Base-by-base conservation (phyloP, 2,888 invertebrate genomes). In the Drosophila seclusa region DNA sequence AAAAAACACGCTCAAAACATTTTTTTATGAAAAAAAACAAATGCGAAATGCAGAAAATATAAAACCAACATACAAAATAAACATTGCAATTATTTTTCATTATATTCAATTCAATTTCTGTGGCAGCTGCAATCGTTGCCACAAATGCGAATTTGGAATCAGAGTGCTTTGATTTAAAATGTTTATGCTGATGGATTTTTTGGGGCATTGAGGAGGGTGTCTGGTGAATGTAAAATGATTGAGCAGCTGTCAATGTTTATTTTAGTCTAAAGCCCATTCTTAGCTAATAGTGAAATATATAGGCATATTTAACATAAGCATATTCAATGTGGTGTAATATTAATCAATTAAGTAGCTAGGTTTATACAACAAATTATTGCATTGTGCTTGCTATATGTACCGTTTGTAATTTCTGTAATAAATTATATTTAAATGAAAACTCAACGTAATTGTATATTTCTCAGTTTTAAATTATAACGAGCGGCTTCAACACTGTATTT, bases 341-440 rank as follows among this genome's bases (percentile, higher is more conserved):
- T 81, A 54, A 73, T 18, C 38, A 67, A 63, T 49, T 68, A 81
- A 64, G 72, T 80, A 80, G 80, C 65, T 80, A 80, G 80, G 58
- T 48, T 58, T 70, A 68, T 82, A 58, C 52, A 78, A 82, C 29
- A 50, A 81, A 82, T 78, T 68, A 71, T 73, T 73, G 49, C 21
- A 69, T 54, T 61, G 36, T 67, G 38, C 60, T 66, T 65, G 69
- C 49, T 66, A 42, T 73, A 42, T 73, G 21, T 76, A 73, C 50
- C 73, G 69, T 80, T 77, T 74, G 66, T 81, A 78, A 70, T 66
- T 66, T 64, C 62, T 80, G 74, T 81, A 80, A 81, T 80, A 81
- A 81, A 74, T 31, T 34, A 61, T 53, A 54, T 27, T 34, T 34
- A 40, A 31, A 24, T 21, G 16, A 38, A 69, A 40, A 34, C 16